Conservation (phyloP, 2,888 invertebrate genomes). For the Nomada flava region DNA sequence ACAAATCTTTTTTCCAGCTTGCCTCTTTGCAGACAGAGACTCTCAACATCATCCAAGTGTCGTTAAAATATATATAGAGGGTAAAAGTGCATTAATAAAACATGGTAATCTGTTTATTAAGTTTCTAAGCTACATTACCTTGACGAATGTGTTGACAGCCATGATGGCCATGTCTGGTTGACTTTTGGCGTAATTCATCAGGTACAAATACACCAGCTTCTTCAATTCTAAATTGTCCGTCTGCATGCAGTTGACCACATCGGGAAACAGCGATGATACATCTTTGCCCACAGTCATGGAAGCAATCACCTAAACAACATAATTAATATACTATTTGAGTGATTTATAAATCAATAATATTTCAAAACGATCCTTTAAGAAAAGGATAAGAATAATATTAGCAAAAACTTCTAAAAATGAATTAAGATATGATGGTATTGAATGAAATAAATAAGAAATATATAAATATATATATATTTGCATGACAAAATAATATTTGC, state of each 20-base stretch:
- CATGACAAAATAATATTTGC: neutral
- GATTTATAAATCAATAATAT: neutral
- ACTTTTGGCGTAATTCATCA: constrained; percentile 99
- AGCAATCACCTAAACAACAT: constrained; percentile 93
- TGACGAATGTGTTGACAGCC: constrained; percentile 99
- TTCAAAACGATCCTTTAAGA: neutral
- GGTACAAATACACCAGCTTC: constrained; percentile 98
- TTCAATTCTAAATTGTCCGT: constrained; percentile 99
- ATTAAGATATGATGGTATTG: neutral
- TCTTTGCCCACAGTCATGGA: constrained; percentile 99
- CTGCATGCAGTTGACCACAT: constrained; percentile 99
- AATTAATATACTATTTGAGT: constrained; percentile 16
- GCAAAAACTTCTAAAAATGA: constrained; percentile 1
- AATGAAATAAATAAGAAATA: neutral
- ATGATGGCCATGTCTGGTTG: constrained; percentile 99
- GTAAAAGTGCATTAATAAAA: constrained; percentile 76
- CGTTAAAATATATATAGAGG: constrained; percentile 65
- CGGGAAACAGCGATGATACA: constrained; percentile 98
- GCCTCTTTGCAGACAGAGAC: constrained; percentile 78
- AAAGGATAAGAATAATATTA: constrained; percentile 2
- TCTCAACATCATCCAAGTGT: constrained; percentile 77
- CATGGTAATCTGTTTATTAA: constrained; percentile 59
- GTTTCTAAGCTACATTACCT: constrained; percentile 87
- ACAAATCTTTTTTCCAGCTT: constrained; percentile 71
- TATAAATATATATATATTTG: too few species aligned